phyloP scores from a whole-genome alignment of 2,888 invertebrate genomes.

The Epistrophella euchroma region DNA sequence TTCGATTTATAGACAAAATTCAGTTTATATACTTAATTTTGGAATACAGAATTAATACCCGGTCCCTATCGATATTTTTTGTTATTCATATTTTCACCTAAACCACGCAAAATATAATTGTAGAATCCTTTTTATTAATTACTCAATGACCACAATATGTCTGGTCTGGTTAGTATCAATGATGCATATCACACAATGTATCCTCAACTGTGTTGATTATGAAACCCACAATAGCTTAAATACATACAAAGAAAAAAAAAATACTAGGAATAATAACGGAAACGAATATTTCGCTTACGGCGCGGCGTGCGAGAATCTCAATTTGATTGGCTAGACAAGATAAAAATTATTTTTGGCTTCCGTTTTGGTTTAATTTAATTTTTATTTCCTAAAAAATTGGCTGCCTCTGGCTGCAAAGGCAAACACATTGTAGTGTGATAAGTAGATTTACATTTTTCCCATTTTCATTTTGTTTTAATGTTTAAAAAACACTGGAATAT shows the following conservation, averaged over 20 bases:
- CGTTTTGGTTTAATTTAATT: slow-evolving; percentile 75
- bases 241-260: slow-evolving; percentile 10
- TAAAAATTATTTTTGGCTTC: slow-evolving; percentile 76
- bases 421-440: slow-evolving; percentile 55
- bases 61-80: background rate
- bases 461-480: slow-evolving; percentile 26
- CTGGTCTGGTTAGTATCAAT: slow-evolving; percentile 37
- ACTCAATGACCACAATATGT: slow-evolving; percentile 62
- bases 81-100: background rate
- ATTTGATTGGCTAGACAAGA: slow-evolving; percentile 76
- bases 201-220: slow-evolving; percentile 31
- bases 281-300: slow-evolving; percentile 67
- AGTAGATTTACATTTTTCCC: slow-evolving; percentile 22
- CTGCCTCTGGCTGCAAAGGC: slow-evolving; percentile 55
- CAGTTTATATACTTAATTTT: too few relatives aligned
- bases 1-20: too few relatives aligned
- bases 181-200: slow-evolving; percentile 37
- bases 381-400: slow-evolving; percentile 74
- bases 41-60: too few relatives aligned
- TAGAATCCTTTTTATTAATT: slow-evolving; percentile 61
- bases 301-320: slow-evolving; percentile 64
- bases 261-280: slow-evolving; percentile 13
- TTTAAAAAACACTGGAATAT: slow-evolving; percentile 37
- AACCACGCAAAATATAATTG: slow-evolving; percentile 51
- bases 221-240: slow-evolving; percentile 19